Percentiles rank a stretch among this genome's conserved stretches.
phyloP scores from a whole-genome alignment of 2,797 vertebrate genomes.

The Rhodeus uyekii region DNA sequence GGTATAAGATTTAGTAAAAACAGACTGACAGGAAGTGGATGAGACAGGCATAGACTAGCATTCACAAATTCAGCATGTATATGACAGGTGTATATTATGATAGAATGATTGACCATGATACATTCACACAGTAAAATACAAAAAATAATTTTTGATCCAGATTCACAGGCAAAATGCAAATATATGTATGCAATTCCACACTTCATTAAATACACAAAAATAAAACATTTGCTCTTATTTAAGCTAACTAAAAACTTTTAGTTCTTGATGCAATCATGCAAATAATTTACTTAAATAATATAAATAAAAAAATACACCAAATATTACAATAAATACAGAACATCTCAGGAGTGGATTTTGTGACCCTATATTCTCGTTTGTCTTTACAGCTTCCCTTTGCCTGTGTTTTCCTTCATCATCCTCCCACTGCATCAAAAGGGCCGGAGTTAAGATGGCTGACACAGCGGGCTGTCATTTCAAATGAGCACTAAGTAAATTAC shows the following conservation, averaged over 20 bases:
- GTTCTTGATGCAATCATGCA: slow-evolving; percentile 51
- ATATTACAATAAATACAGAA: slow-evolving; percentile 43
- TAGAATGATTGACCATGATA: slow-evolving; percentile 11
- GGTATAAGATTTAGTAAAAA: slow-evolving; percentile 32
- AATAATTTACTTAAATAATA: slow-evolving; percentile 39
- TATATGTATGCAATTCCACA: slow-evolving; percentile 20
- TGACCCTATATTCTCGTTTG: slow-evolving; percentile 48
- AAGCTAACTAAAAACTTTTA: slow-evolving; percentile 37
- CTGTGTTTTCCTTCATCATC: slow-evolving; percentile 51
- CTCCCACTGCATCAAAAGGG: slow-evolving; percentile 52
- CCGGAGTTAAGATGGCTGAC: slow-evolving; percentile 69
- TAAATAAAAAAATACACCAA: slow-evolving; percentile 31
- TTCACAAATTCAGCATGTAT: slow-evolving; percentile 12
- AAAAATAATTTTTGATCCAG: slow-evolving; percentile 37
- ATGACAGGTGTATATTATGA: background rate
- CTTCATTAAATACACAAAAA: slow-evolving; percentile 45
- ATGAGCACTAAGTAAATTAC: slow-evolving; percentile 78
- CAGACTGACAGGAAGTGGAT: slow-evolving; percentile 14
- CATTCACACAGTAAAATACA: slow-evolving; percentile 24
- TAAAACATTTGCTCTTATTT: slow-evolving; percentile 23
- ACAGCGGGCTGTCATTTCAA: slow-evolving; percentile 75
- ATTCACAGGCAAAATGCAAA: slow-evolving; percentile 42
- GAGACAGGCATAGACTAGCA: slow-evolving; percentile 27
- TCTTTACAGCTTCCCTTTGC: slow-evolving; percentile 33
- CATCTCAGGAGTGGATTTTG: slow-evolving; percentile 41